phyloP scores from a whole-genome alignment of 2,113 vertebrate species.

The Osmerus mordax region DNA sequence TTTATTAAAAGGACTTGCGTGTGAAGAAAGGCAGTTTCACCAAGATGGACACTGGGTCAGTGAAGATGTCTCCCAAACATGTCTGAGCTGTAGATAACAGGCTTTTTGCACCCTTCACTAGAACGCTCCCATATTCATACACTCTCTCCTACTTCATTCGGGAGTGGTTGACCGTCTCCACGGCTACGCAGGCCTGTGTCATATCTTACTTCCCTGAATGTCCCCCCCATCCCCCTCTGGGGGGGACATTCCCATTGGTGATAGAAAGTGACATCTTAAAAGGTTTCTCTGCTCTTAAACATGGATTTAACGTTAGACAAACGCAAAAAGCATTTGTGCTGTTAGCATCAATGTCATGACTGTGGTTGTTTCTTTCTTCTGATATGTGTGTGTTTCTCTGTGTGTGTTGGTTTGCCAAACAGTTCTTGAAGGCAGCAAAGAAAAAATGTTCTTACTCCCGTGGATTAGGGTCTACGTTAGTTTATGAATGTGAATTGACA shows the following conservation, averaged over 20 bases:
- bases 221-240: neutral
- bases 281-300: slow-evolving; percentile 43
- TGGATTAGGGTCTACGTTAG: neutral
- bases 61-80: slow-evolving; percentile 16
- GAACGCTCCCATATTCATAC: slow-evolving; percentile 15
- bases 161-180: neutral
- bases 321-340: slow-evolving; percentile 25
- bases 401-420: neutral
- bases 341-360: slow-evolving; percentile 16
- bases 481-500: neutral
- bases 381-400: neutral
- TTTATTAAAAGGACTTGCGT: slow-evolving; percentile 41
- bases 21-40: slow-evolving; percentile 20
- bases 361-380: neutral
- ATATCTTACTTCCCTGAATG: neutral
- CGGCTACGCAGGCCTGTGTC: neutral
- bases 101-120: slow-evolving; percentile 25
- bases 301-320: slow-evolving; percentile 41
- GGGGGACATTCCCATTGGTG: neutral
- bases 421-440: too few relatives aligned
- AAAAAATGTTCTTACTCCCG: too few relatives aligned
- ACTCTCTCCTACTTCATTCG: neutral
- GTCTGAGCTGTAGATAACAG: neutral
- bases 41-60: neutral
- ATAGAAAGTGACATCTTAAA: slow-evolving; percentile 42